Evolutionary conservation across 2,113 vertebrate species (phyloP).

Genomic region (Rhagologus leucostigma): DNA sequence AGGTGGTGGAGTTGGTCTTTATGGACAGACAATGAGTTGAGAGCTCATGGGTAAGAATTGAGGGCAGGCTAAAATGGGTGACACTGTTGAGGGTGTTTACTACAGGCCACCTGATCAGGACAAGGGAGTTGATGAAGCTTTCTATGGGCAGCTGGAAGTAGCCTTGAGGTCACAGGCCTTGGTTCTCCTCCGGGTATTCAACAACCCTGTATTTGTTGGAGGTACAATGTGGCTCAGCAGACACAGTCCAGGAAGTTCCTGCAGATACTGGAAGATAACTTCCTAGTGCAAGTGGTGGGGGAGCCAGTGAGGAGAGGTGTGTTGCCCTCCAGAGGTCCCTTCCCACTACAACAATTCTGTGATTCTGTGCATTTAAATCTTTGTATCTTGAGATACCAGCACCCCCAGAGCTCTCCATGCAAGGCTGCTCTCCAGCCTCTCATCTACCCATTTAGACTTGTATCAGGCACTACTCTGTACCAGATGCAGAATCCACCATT

Average conservation of each 20-base stretch:
- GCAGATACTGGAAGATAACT: neutral
- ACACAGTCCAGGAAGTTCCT: neutral
- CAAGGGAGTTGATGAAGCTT: neutral
- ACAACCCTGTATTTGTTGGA: neutral
- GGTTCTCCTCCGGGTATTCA: neutral
- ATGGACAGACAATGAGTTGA: neutral
- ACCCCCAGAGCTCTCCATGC: neutral
- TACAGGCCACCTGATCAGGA: neutral
- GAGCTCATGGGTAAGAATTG: neutral
- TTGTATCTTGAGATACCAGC: neutral
- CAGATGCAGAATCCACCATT: neutral
- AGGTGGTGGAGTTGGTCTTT: neutral
- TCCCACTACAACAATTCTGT: neutral
- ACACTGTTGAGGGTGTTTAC: too few relatives aligned
- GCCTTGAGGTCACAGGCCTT: neutral
- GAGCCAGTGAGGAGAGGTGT: neutral
- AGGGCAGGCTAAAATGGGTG: neutral
- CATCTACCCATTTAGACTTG: neutral
- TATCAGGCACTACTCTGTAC: neutral
- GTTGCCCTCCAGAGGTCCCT: neutral
- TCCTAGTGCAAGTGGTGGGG: neutral
- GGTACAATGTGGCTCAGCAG: fast-evolving
- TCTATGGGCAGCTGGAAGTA: neutral
- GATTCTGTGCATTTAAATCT: neutral
- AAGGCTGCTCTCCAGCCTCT: neutral